phyloP scores from a whole-genome alignment of 1,140 invertebrate species.

The Drosophila insularis region DNA sequence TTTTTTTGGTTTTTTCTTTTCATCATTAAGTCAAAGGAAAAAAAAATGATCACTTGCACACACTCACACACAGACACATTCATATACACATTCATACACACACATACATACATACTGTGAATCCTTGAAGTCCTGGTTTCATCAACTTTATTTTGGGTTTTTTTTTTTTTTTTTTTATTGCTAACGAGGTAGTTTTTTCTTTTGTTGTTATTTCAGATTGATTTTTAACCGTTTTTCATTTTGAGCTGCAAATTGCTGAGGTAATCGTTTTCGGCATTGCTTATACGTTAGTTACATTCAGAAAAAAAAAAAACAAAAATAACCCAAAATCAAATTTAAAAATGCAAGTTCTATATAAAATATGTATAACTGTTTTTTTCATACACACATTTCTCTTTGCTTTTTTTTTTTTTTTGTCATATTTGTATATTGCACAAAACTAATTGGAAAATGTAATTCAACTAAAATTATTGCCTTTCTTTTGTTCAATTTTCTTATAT shows the following conservation, averaged over 20 bases:
- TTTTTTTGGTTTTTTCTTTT: slow-evolving; percentile 11
- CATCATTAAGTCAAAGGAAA: slow-evolving; percentile 11
- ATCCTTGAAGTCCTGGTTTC: slow-evolving; percentile 4
- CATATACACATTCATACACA: not conserved
- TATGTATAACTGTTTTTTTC: not conserved
- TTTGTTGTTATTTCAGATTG: slow-evolving; percentile 29
- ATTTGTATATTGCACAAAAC: slow-evolving; percentile 61
- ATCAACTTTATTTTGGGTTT: slow-evolving; percentile 6
- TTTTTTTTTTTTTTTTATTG: slow-evolving; percentile 38
- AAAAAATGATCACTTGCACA: not conserved
- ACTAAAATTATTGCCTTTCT: slow-evolving; percentile 73
- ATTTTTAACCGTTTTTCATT: slow-evolving; percentile 1
- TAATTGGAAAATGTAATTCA: slow-evolving; percentile 49
- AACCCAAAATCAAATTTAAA: not conserved
- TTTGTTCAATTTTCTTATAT: slow-evolving; percentile 35
- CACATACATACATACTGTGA: not conserved
- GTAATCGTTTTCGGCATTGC: slow-evolving; percentile 51
- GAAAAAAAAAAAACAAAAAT: slow-evolving; percentile 26
- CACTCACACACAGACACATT: not conserved
- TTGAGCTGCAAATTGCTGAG: slow-evolving; percentile 41
- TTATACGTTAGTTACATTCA: slow-evolving; percentile 30
- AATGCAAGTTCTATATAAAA: slow-evolving; percentile 26
- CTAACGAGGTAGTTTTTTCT: slow-evolving; percentile 65
- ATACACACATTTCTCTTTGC: not conserved
- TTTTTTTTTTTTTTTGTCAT: slow-evolving; percentile 13